phyloP scores from a whole-genome alignment of 2,113 vertebrate genomes.

The Leucosticte australis region DNA sequence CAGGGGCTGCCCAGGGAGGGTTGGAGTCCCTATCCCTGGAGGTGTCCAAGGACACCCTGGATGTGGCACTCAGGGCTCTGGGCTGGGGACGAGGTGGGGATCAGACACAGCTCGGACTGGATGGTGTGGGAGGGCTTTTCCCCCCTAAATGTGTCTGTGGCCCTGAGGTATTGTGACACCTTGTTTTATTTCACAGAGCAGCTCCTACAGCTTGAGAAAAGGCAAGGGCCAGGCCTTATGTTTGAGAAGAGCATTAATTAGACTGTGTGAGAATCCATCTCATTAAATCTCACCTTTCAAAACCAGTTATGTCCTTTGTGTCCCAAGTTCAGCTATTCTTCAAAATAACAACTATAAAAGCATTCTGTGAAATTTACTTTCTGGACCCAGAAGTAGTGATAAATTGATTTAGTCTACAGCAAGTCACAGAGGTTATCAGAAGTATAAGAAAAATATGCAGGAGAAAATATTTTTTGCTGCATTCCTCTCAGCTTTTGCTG shows the following conservation, averaged over 20 bases:
- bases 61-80: not conserved
- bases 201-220: not conserved
- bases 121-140: not conserved
- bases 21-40: not conserved
- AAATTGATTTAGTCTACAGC: not conserved
- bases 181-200: not conserved
- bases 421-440: not conserved
- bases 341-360: not conserved
- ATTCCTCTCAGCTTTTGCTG: constrained; percentile 8
- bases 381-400: not conserved
- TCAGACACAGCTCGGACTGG: not conserved
- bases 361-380: not conserved
- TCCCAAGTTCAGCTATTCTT: not conserved
- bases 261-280: not conserved
- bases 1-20: not conserved
- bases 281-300: not conserved
- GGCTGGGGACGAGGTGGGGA: not conserved
- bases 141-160: not conserved
- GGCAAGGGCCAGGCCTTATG: not conserved
- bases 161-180: not conserved
- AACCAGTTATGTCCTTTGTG: not conserved
- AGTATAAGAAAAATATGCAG: constrained; percentile 9
- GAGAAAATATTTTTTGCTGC: constrained; percentile 17
- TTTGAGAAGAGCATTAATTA: not conserved
- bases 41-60: not conserved